A percentile compares a stretch with the other conserved stretches of the same genome.
Conservation (phyloP, 2,888 invertebrate genomes). For the Amaurobius ferox region DNA sequence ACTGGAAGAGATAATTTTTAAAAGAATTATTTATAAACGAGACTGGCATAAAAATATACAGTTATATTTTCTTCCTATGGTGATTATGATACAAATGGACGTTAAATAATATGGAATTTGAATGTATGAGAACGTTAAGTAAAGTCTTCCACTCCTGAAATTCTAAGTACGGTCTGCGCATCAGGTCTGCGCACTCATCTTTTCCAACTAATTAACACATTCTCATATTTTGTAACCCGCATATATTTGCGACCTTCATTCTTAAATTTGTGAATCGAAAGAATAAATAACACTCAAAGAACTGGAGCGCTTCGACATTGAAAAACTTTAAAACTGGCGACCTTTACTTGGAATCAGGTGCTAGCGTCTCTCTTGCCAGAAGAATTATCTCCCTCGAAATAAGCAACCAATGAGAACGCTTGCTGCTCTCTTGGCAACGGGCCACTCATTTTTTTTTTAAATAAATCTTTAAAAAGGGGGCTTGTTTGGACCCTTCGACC, state of each 20-base stretch:
- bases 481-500: conserved; percentile 16
- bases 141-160: no score
- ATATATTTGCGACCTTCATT: not conserved
- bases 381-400: not conserved
- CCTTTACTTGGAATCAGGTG: conserved; percentile 12
- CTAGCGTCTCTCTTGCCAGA: not conserved
- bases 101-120: no score
- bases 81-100: no score
- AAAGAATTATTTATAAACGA: no score
- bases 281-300: not conserved
- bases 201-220: no score
- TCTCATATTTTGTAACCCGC: not conserved
- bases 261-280: not conserved
- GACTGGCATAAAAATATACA: no score
- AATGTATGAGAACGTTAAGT: no score
- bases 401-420: not conserved
- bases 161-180: no score
- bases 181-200: no score
- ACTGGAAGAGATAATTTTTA: no score
- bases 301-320: conserved; percentile 15
- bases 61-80: no score
- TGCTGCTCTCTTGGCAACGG: not conserved
- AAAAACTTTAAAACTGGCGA: conserved; percentile 1
- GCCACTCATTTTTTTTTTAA: not conserved
- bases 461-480: not conserved